These are phyloP conservation scores for Hafferia zeledoni DNA, from an alignment of 2,797 vertebrate genomes.

Conservation along the genomic window DNA sequence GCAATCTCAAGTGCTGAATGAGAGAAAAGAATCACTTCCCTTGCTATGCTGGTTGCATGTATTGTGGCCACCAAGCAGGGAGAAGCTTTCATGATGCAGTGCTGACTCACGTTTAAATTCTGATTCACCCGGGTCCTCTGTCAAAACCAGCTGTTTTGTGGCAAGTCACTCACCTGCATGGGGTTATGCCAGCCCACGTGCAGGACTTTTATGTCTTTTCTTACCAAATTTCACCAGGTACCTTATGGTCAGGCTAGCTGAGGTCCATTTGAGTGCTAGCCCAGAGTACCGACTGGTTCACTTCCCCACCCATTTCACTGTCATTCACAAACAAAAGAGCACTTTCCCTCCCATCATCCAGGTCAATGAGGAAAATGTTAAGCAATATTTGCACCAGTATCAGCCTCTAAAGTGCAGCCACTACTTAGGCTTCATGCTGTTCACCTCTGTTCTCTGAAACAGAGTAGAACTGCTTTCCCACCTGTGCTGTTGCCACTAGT, in stretches of 20 bases:
- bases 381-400: background rate
- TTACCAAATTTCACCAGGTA: background rate
- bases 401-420: background rate
- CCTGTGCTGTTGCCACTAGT: background rate
- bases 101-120: background rate
- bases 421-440: background rate
- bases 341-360: background rate
- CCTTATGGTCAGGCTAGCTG: background rate
- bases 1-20: background rate
- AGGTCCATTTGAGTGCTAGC: background rate
- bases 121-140: background rate
- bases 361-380: background rate
- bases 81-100: background rate
- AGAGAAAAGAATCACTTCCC: background rate
- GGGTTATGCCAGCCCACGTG: background rate
- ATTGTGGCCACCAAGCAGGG: background rate
- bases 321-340: background rate
- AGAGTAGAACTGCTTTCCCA: background rate
- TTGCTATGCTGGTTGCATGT: background rate
- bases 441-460: background rate
- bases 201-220: background rate
- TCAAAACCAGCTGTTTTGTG: background rate
- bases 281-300: fast-evolving
- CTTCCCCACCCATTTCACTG: background rate
- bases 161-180: background rate